A percentile compares a stretch with the other conserved stretches of the same genome.
Evolutionary conservation across 2,113 vertebrate genomes (phyloP).

Genomic region (Channa argus): DNA sequence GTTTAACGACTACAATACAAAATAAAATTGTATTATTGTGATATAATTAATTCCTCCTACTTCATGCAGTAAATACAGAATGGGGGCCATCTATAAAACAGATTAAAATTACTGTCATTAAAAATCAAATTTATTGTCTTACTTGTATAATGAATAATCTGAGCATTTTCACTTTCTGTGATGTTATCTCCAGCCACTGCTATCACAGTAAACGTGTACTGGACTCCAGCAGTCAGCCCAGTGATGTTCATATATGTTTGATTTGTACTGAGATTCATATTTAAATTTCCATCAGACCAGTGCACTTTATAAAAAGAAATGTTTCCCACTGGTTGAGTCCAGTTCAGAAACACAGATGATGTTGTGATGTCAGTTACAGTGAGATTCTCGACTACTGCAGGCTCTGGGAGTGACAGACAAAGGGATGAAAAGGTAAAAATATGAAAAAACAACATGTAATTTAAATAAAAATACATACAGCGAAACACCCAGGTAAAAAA

Average conservation of each 20-base stretch:
- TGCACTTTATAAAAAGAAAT: neutral
- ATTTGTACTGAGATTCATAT: too few relatives aligned
- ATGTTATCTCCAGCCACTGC: conserved; percentile 6
- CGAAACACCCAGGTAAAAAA: too few relatives aligned
- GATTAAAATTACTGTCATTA: neutral
- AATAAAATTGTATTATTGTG: too few relatives aligned
- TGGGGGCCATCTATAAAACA: too few relatives aligned
- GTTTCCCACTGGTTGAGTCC: conserved; percentile 35
- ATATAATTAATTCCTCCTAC: too few relatives aligned
- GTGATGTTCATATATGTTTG: neutral
- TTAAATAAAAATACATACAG: too few relatives aligned
- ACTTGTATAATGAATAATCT: conserved; percentile 25
- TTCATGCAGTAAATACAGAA: too few relatives aligned
- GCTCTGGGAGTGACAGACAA: neutral
- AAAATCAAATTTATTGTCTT: neutral
- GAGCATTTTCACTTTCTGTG: neutral
- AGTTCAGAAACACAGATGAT: conserved; percentile 25
- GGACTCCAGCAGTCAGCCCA: conserved; percentile 50
- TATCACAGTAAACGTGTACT: conserved; percentile 13
- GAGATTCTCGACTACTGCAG: conserved; percentile 21
- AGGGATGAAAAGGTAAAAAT: too few relatives aligned
- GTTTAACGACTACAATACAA: too few relatives aligned
- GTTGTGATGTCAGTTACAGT: neutral
- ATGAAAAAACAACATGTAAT: too few relatives aligned
- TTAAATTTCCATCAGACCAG: neutral